phyloP scores from a whole-genome alignment of 2,888 invertebrate species.

The Leucozona laternaria region DNA sequence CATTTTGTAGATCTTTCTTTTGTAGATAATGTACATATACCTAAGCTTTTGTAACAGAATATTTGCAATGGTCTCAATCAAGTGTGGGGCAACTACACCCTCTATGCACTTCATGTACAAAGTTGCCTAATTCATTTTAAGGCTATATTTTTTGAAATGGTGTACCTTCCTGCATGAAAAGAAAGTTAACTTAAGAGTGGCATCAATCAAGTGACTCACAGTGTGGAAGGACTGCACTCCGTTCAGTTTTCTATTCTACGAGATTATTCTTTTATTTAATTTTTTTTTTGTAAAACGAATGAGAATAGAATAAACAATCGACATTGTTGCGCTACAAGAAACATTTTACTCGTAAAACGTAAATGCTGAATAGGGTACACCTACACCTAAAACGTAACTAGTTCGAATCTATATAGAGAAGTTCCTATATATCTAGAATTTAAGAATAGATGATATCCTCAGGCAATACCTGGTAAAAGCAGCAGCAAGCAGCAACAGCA shows the following conservation, averaged over 20 bases:
- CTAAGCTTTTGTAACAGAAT: too few relatives aligned
- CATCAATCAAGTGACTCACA: too few relatives aligned
- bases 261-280: conserved; percentile 1
- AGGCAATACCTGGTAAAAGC: conserved; percentile 3
- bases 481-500: background rate
- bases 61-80: too few relatives aligned
- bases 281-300: conserved; percentile 42
- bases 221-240: background rate
- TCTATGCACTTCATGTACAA: too few relatives aligned
- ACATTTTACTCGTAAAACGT: background rate
- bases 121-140: too few relatives aligned
- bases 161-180: too few relatives aligned
- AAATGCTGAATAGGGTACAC: conserved; percentile 8
- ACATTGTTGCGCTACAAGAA: conserved; percentile 51
- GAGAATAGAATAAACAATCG: conserved; percentile 65
- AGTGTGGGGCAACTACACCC: too few relatives aligned
- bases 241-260: conserved; percentile 7
- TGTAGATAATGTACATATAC: too few relatives aligned
- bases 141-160: too few relatives aligned
- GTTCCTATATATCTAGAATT: background rate
- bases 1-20: too few relatives aligned
- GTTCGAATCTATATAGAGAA: conserved; percentile 9
- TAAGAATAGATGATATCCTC: conserved; percentile 45
- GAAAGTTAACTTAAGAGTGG: too few relatives aligned
- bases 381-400: background rate